These are phyloP conservation scores for Pediacus dermestoides DNA, from an alignment of 2,888 invertebrate genomes.

Conservation along the genomic window DNA sequence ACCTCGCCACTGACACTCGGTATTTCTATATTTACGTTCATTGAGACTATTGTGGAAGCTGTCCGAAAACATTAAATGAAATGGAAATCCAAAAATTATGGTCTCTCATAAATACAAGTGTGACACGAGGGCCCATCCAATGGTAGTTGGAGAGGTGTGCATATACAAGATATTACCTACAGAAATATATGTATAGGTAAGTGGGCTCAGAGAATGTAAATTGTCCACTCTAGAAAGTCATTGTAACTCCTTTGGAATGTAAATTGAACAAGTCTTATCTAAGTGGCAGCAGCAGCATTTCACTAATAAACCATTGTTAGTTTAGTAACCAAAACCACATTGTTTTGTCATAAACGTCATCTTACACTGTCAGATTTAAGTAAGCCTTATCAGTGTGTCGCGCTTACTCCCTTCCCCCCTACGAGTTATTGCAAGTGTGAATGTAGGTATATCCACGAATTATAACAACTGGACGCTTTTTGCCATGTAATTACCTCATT, in stretches of 20 bases:
- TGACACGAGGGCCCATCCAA: slow-evolving; percentile 22
- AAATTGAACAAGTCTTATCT: slow-evolving; percentile 50
- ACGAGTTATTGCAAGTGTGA: too few relatives aligned
- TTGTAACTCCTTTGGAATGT: slow-evolving; percentile 47
- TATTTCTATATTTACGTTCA: slow-evolving; percentile 30
- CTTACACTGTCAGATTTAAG: too few relatives aligned
- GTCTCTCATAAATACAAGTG: slow-evolving; percentile 35
- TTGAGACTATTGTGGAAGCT: slow-evolving; percentile 33
- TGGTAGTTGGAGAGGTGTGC: neutral
- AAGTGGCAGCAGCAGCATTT: slow-evolving; percentile 44
- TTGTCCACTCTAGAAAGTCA: slow-evolving; percentile 46
- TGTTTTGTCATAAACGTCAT: slow-evolving; percentile 39
- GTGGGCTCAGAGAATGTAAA: slow-evolving; percentile 44
- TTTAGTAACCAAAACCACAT: slow-evolving; percentile 46
- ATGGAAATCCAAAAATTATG: slow-evolving; percentile 41
- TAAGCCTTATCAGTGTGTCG: too few relatives aligned
- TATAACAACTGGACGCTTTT: too few relatives aligned
- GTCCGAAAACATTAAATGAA: slow-evolving; percentile 37
- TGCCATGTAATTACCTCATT: too few relatives aligned
- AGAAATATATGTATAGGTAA: slow-evolving; percentile 15
- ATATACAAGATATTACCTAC: neutral
- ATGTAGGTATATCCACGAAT: too few relatives aligned
- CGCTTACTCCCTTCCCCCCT: too few relatives aligned
- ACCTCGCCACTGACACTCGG: too few relatives aligned
- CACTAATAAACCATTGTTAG: slow-evolving; percentile 49